Evolutionary conservation across 2,888 invertebrate genomes (phyloP).

Genomic region (Leucania comma): DNA sequence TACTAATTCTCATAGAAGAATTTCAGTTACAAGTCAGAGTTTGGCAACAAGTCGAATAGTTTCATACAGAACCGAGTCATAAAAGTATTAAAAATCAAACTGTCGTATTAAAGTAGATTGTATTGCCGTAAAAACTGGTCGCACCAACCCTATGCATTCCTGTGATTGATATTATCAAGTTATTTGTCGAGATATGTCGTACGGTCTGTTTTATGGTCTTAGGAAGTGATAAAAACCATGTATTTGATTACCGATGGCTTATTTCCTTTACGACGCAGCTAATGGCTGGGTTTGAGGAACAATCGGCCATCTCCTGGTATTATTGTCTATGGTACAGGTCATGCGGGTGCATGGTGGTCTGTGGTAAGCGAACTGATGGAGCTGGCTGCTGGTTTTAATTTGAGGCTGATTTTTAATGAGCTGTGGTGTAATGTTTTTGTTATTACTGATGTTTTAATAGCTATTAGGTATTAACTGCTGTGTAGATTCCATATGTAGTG

Average conservation of each 20-base stretch:
- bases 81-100: constrained; percentile 23
- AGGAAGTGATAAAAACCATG: constrained; percentile 71
- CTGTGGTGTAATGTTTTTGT: constrained; percentile 3
- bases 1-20: constrained; percentile 4
- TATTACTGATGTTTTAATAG: constrained; percentile 22
- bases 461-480: background rate
- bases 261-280: constrained; percentile 62
- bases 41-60: constrained; percentile 16
- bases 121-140: constrained; percentile 31
- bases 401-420: constrained; percentile 13
- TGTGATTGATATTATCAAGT: constrained; percentile 72
- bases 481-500: background rate
- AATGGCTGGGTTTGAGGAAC: constrained; percentile 51
- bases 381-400: constrained; percentile 11
- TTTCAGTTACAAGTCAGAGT: constrained; percentile 4
- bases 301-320: constrained; percentile 42
- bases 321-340: constrained; percentile 34
- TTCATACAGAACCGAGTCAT: constrained; percentile 11
- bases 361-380: constrained; percentile 28
- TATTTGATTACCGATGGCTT: constrained; percentile 69
- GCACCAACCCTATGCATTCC: constrained; percentile 53
- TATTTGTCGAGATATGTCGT: constrained; percentile 68
- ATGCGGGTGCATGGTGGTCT: constrained; percentile 38
- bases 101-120: constrained; percentile 17
- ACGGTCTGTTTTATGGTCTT: constrained; percentile 68